Evolutionary conservation across 2,888 invertebrate genomes (phyloP).

Genomic region (Platypus cylindrus): DNA sequence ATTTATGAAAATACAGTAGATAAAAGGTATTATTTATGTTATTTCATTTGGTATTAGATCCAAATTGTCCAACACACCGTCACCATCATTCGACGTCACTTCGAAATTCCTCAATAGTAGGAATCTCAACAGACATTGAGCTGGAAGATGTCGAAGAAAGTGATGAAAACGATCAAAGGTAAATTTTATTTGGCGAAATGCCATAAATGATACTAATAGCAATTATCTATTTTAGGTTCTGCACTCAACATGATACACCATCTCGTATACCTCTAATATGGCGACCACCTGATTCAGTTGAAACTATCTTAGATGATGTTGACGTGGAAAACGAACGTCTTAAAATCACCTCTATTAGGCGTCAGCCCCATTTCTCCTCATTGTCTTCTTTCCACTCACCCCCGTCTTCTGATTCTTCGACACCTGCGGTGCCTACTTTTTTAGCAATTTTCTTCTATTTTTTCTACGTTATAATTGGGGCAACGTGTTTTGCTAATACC

Average conservation of each 20-base stretch:
- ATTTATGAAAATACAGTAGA: no score
- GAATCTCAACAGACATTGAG: slow-evolving; percentile 31
- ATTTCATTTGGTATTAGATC: no score
- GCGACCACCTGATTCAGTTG: slow-evolving; percentile 34
- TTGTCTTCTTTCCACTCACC: no score
- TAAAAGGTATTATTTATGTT: no score
- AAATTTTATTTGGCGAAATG: slow-evolving; percentile 23
- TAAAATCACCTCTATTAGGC: slow-evolving; percentile 16
- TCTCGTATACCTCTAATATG: slow-evolving; percentile 63
- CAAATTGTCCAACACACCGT: slow-evolving; percentile 24
- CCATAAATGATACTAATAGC: background rate
- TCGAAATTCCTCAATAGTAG: slow-evolving; percentile 33
- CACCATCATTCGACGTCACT: slow-evolving; percentile 24
- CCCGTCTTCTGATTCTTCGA: slow-evolving; percentile 19
- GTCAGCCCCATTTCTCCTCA: slow-evolving; percentile 26
- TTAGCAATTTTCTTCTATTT: slow-evolving; percentile 51
- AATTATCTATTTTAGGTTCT: slow-evolving; percentile 24
- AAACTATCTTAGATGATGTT: slow-evolving; percentile 1
- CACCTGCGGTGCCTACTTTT: slow-evolving; percentile 46
- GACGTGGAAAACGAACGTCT: no score
- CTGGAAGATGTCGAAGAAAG: slow-evolving; percentile 45
- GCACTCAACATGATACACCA: slow-evolving; percentile 60
- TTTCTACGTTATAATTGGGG: slow-evolving; percentile 63
- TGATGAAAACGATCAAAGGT: slow-evolving; percentile 39
- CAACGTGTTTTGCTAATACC: slow-evolving; percentile 65